These are phyloP conservation scores for Musca vetustissima DNA, from an alignment of 1,140 invertebrate species.

Conservation along the genomic window DNA sequence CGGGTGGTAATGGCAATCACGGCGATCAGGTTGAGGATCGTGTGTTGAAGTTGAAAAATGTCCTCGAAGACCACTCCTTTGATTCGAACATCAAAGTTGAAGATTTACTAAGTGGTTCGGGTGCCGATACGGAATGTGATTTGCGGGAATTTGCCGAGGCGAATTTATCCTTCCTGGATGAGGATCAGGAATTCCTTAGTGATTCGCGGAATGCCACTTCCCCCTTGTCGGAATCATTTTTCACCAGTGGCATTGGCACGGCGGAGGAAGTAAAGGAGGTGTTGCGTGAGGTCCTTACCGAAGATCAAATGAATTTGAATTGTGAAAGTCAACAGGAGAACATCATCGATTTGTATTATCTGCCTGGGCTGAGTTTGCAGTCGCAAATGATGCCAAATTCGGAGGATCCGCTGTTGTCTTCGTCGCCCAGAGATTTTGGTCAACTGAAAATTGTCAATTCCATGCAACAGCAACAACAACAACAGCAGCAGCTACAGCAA, in stretches of 20 bases:
- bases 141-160: constrained; percentile 51
- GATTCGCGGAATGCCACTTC: constrained; percentile 67
- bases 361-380: constrained; percentile 58
- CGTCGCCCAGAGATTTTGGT: constrained; percentile 77
- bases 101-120: constrained; percentile 44
- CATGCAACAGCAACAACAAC: constrained; percentile 33
- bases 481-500: constrained; percentile 31
- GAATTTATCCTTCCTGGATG: constrained; percentile 51
- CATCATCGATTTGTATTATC: constrained; percentile 53
- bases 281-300: constrained; percentile 75
- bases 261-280: constrained; percentile 82
- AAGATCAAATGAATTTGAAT: constrained; percentile 61
- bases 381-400: constrained; percentile 83
- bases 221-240: constrained; percentile 77
- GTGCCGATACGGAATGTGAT: constrained; percentile 45
- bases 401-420: constrained; percentile 78
- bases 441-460: constrained; percentile 51
- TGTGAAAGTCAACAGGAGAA: constrained; percentile 48
- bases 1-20: background rate
- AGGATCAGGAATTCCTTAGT: constrained; percentile 58
- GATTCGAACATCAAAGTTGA: constrained; percentile 50
- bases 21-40: constrained; percentile 55
- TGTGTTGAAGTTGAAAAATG: constrained; percentile 58
- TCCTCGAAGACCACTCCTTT: constrained; percentile 50
- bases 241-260: constrained; percentile 82